Conservation (phyloP, 2,888 invertebrate genomes). For the Cantharis flavilabris region DNA sequence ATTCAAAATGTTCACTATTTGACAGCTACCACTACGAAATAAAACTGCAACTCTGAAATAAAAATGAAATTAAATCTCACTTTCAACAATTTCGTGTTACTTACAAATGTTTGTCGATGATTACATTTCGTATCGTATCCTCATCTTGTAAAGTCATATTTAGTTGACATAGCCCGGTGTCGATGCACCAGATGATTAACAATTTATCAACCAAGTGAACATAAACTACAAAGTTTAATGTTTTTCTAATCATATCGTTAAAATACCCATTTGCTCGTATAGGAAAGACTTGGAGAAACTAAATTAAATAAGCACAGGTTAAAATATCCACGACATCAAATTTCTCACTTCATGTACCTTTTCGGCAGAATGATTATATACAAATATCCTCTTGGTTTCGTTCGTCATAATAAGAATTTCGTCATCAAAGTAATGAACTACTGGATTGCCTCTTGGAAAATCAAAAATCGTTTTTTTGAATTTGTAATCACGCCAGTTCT, state of each 20-base stretch:
- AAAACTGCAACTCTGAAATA: neutral
- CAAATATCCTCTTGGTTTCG: neutral
- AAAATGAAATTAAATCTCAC: neutral
- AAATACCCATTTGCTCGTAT: neutral
- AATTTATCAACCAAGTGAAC: rapidly evolving
- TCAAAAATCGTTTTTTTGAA: no score
- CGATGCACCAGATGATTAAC: neutral
- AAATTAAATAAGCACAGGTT: neutral
- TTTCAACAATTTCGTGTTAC: neutral
- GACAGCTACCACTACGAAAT: neutral
- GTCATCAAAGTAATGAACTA: neutral
- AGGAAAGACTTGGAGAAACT: neutral
- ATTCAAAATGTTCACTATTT: neutral
- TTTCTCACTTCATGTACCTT: neutral
- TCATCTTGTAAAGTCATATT: neutral
- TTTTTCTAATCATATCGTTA: neutral
- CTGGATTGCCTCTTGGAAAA: neutral
- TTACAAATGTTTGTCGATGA: neutral
- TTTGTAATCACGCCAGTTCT: neutral
- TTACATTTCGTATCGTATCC: neutral
- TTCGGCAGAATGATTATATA: neutral
- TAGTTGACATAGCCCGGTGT: neutral
- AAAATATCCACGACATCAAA: neutral
- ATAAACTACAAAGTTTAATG: neutral
- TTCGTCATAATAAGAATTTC: neutral